Base-by-base conservation (phyloP, 2,888 invertebrate species). In the Dynastes tityus region DNA sequence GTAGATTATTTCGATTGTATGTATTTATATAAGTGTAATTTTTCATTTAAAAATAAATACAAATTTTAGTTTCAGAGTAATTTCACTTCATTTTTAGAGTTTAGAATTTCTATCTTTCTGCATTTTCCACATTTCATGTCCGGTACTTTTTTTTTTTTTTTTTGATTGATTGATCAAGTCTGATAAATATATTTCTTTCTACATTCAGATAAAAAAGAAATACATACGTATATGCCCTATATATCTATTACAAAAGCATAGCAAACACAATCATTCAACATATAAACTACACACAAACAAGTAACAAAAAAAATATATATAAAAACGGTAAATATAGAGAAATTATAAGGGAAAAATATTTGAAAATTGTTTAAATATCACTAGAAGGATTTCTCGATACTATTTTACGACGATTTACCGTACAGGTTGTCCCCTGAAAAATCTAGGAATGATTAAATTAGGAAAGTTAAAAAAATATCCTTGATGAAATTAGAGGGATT, bases 161-260 rank as follows among this genome's bases (percentile, higher is more conserved):
- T 11, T 32, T 32, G 32, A 32, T 32, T 45, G 22, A 61, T 75
- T 65, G 53, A 65, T 76, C 75, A 75, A 75, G 64, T 65, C 67
- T 76, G 76, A 76, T 76, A 76, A 76, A 76, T 76, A 76, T 76
- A 67, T 76, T 53, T 53, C 53, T n/a, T 53, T 67, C 65, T 76
- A 76, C 76, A 67, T 61, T 45, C 37, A 51, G 32, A 61, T 29
- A 63, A 22, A 74, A 45, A 63, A 16, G 27, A 64, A 55, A 71
- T 49, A 71, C n/a, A 55, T 37, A 70, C 32, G 8, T 53, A 70
- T 49, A 53, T 16, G 29, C 70, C 53, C 51, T 53, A 71, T 53
- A 55, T 53, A 55, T 37, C 71, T 71, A 71, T n/a, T 32, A 55
- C 49, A 71, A 68, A 71, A 71, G 71, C 71, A 71, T 55, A 55